Base-by-base conservation (phyloP, 2,888 invertebrate species). In the Agrochola lota region DNA sequence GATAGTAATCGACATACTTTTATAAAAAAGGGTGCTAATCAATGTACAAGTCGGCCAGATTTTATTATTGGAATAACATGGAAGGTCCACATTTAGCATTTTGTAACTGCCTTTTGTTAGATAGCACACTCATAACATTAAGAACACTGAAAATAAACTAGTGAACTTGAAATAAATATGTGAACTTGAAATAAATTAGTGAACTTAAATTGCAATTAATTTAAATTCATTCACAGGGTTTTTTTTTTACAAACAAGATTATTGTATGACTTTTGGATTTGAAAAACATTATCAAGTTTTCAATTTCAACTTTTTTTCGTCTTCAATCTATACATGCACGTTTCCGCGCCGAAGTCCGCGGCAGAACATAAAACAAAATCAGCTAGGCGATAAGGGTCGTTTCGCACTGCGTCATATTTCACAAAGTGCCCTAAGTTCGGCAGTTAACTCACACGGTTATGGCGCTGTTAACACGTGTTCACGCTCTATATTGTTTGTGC, bases 401-500 rank as follows among this genome's bases (percentile, higher is more conserved):
- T 93, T 88, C 93, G 93, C 92, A 92, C 92, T 90, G 95, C 95
- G 95, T 95, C 95, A 96, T 96, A 96, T 96, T 96, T 96, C 92
- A 96, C 94, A 93, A 95, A 96, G 93, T 94, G 95, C 95, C 95
- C 93, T 94, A 96, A 96, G 95, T 96, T 96, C 90, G 94, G 96
- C 96, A 95, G 96, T 96, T 96, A 96, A 94, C 94, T 92, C 91
- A 91, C 93, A 91, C 93, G 93, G 95, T 96, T 96, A 96, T 96
- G 93, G 95, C 93, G 91, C 92, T 95, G 96, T 96, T 96, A 96
- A 96, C 96, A 96, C 96, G 95, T 96, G 96, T 94, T 95, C 94
- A 88, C 91, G 91, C 91, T 92, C 91, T 94, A 95, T 95, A 94
- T 94, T 94, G 95, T 94, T 93, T 92, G 93, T 92, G 92, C 91